These are phyloP conservation scores for Leistus spinibarbis DNA, from an alignment of 2,888 invertebrate genomes.

Conservation along the genomic window DNA sequence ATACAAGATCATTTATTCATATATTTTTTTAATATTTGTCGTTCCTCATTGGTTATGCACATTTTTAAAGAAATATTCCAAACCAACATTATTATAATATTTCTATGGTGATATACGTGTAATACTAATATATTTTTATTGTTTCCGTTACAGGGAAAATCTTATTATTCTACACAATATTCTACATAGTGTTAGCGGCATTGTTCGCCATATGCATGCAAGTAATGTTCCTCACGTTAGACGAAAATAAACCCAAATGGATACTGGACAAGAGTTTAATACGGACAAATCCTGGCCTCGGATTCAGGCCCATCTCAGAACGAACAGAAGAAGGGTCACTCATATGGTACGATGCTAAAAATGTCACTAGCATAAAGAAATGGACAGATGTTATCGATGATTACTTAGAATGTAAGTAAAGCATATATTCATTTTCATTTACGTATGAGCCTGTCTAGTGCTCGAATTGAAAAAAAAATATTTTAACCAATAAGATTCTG, in stretches of 20 bases:
- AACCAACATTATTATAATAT: not conserved
- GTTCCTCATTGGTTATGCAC: too few relatives aligned
- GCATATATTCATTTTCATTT: not conserved
- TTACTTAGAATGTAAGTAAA: constrained; percentile 64
- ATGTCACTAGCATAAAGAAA: constrained; percentile 58
- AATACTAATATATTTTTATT: not conserved
- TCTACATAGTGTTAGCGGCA: constrained; percentile 82
- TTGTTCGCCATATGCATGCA: constrained; percentile 88
- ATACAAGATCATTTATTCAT: too few relatives aligned
- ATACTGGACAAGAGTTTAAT: constrained; percentile 78
- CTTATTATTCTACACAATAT: constrained; percentile 82
- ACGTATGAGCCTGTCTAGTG: too few relatives aligned
- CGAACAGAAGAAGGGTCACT: constrained; percentile 65
- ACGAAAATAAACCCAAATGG: constrained; percentile 75
- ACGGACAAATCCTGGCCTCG: constrained; percentile 68
- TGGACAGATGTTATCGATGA: constrained; percentile 64
- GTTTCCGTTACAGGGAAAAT: constrained; percentile 74
- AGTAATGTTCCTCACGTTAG: constrained; percentile 75
- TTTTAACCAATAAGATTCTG: too few relatives aligned
- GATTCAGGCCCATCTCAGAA: constrained; percentile 66
- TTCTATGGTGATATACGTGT: not conserved
- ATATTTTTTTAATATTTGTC: too few relatives aligned
- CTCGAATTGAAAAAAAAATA: too few relatives aligned
- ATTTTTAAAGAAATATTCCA: too few relatives aligned
- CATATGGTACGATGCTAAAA: constrained; percentile 64